phyloP scores from a whole-genome alignment of 2,888 invertebrate genomes.

The Adela reaumurella region DNA sequence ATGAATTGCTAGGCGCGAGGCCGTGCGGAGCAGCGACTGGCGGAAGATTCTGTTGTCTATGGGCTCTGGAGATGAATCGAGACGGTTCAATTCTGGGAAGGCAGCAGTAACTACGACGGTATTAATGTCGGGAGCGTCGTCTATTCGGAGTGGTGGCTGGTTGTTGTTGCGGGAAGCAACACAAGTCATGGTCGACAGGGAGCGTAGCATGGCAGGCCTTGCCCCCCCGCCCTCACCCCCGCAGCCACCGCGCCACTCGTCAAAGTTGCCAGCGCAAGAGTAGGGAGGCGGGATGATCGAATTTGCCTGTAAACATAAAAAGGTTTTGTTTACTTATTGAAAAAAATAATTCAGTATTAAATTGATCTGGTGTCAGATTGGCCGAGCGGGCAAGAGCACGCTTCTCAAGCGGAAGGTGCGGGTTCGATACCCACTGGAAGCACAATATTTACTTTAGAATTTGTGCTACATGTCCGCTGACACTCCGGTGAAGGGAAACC shows the following conservation, averaged over 20 bases:
- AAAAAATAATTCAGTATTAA: no score
- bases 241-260: slow-evolving; percentile 51
- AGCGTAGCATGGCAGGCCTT: slow-evolving; percentile 43
- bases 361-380: no score
- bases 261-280: slow-evolving; percentile 73
- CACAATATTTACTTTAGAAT: no score
- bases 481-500: no score
- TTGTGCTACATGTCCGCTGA: no score
- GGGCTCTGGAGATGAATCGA: slow-evolving; percentile 7
- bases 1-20: background rate
- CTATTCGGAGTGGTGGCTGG: slow-evolving; percentile 23
- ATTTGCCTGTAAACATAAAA: slow-evolving; percentile 64
- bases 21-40: slow-evolving; percentile 25
- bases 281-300: slow-evolving; percentile 81
- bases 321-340: no score
- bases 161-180: no score
- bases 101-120: slow-evolving; percentile 4
- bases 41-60: slow-evolving; percentile 19
- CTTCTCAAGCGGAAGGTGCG: no score
- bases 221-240: slow-evolving; percentile 30
- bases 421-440: no score
- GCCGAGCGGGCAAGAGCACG: no score
- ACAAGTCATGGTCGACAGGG: slow-evolving; percentile 59
- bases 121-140: slow-evolving; percentile 12
- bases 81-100: background rate